A percentile compares a stretch with the other conserved stretches of the same genome.
Conservation (phyloP, 2,113 vertebrate genomes). For the Corvus hawaiiensis region DNA sequence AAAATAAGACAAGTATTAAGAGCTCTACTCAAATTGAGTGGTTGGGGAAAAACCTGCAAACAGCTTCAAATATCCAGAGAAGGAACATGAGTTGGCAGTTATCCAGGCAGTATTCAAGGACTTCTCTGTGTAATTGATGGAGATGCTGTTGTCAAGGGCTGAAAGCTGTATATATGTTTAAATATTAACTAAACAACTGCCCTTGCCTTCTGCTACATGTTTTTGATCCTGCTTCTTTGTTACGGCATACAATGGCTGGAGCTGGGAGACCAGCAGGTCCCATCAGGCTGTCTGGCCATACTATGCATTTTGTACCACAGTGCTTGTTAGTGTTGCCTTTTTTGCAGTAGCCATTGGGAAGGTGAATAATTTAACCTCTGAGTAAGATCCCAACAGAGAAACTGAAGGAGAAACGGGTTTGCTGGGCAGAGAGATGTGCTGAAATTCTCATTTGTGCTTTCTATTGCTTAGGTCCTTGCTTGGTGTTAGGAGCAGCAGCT, state of each 20-base stretch:
- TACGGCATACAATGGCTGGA: not conserved
- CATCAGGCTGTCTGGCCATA: not conserved
- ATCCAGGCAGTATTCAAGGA: not conserved
- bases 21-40: not conserved
- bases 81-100: not conserved
- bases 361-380: not conserved
- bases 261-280: not conserved
- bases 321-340: not conserved
- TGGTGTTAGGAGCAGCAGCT: not conserved
- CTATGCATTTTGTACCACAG: not conserved
- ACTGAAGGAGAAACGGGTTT: not conserved
- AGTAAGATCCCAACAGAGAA: not conserved
- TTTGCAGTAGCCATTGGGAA: not conserved
- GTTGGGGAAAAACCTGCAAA: not conserved
- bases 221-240: not conserved
- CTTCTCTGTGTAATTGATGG: not conserved
- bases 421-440: not conserved
- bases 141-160: not conserved
- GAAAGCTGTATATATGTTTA: not conserved
- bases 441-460: not conserved
- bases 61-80: not conserved
- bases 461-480: not conserved
- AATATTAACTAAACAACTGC: not conserved
- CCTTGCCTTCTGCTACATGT: accelerated
- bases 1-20: not conserved